Evolutionary conservation across 2,113 vertebrate genomes (phyloP).

Genomic region (Tiliqua scincoides): DNA sequence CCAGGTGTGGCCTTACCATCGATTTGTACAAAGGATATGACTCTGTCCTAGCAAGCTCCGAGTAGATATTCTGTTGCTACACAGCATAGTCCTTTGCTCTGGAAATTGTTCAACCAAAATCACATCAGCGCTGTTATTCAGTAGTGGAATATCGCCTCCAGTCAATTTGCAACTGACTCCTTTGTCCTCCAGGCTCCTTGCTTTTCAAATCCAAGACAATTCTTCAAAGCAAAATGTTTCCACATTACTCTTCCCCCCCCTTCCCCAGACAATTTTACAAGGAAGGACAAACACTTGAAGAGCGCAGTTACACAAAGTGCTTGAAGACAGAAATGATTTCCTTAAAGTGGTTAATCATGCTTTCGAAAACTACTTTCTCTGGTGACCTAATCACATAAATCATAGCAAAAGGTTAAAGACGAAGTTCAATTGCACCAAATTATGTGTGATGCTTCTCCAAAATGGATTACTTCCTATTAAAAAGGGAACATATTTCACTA

Average conservation of each 20-base stretch:
- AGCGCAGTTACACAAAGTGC: constrained; percentile 51
- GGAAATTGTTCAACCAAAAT: background rate
- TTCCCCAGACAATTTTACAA: constrained; percentile 51
- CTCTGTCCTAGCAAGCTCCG: background rate
- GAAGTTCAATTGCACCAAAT: constrained; percentile 71
- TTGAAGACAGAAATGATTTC: constrained; percentile 74
- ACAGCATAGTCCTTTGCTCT: background rate
- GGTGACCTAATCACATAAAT: constrained; percentile 77
- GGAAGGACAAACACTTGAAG: constrained; percentile 72
- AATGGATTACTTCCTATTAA: constrained; percentile 67
- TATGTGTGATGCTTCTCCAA: constrained; percentile 63
- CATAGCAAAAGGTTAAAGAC: constrained; percentile 77
- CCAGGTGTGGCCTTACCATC: too few relatives aligned
- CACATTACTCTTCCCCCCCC: constrained; percentile 30
- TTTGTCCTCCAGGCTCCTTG: constrained; percentile 8
- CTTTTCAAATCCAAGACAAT: constrained; percentile 21
- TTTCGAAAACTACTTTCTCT: constrained; percentile 73
- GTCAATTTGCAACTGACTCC: background rate
- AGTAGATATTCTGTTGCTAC: background rate
- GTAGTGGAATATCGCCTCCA: background rate
- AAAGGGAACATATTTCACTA: constrained; percentile 57
- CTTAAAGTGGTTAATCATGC: constrained; percentile 74
- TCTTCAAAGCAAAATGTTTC: constrained; percentile 59
- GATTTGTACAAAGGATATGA: background rate
- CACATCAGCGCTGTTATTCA: background rate